Conservation (phyloP, 2,888 invertebrate genomes). For the Spodoptera picta region DNA sequence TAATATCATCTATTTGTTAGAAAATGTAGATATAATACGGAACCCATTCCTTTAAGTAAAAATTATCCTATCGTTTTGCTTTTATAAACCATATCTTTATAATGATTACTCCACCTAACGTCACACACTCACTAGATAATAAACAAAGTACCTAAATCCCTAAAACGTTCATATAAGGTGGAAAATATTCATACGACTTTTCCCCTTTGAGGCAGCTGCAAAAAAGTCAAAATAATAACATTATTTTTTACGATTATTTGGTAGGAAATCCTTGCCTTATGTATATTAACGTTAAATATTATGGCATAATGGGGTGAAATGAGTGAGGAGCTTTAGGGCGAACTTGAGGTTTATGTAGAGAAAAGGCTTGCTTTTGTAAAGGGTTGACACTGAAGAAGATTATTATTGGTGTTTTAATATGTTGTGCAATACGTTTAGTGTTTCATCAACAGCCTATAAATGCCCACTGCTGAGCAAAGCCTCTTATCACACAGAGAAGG, state of each 20-base stretch:
- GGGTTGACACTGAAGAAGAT: too few species aligned
- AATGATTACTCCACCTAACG: neutral
- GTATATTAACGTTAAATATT: constrained; percentile 1
- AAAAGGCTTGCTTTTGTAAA: too few species aligned
- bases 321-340: too few species aligned
- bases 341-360: too few species aligned
- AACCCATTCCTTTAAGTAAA: too few species aligned
- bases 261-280: constrained; percentile 10
- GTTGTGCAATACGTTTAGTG: too few species aligned
- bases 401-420: too few species aligned
- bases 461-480: too few species aligned
- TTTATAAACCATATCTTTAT: constrained; percentile 2
- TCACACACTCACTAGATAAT: constrained; percentile 5
- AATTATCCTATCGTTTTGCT: neutral
- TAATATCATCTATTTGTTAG: too few species aligned
- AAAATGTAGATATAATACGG: too few species aligned
- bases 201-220: neutral
- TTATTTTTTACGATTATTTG: constrained; percentile 21
- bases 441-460: too few species aligned
- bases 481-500: too few species aligned
- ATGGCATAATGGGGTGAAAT: neutral
- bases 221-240: constrained; percentile 7
- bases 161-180: neutral
- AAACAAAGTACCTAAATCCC: neutral
- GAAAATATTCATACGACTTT: constrained; percentile 2